Conservation (phyloP, 2,888 invertebrate genomes). For the Scotopteryx bipunctaria region DNA sequence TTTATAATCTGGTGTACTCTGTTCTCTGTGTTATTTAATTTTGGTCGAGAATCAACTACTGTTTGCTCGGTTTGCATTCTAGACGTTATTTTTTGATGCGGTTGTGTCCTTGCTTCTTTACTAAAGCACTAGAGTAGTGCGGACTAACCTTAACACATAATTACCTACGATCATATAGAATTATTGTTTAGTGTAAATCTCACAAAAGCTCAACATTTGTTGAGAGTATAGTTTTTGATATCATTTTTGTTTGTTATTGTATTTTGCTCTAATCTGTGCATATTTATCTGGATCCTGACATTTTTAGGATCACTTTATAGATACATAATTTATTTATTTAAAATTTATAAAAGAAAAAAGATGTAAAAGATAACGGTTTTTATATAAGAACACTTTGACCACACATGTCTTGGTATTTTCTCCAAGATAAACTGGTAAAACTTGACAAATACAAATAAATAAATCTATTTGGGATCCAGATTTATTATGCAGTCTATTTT, state of each 20-base stretch:
- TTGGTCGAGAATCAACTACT: neutral
- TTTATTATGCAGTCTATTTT: constrained; percentile 33
- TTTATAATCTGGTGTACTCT: neutral
- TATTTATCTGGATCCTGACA: constrained; percentile 48
- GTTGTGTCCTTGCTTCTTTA: too few relatives aligned
- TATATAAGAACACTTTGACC: too few relatives aligned
- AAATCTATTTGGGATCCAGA: constrained; percentile 42
- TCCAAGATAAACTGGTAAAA: too few relatives aligned
- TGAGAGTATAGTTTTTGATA: constrained; percentile 50
- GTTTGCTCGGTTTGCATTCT: too few relatives aligned
- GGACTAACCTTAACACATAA: too few relatives aligned
- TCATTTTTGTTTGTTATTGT: constrained; percentile 4
- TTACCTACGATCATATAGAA: too few relatives aligned
- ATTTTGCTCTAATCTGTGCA: constrained; percentile 17
- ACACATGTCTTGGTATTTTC: too few relatives aligned
- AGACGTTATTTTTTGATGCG: too few relatives aligned
- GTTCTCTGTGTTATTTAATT: neutral
- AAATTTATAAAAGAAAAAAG: neutral
- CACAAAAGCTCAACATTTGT: constrained; percentile 53
- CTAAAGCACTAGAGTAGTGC: too few relatives aligned
- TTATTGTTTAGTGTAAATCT: constrained; percentile 37
- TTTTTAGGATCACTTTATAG: neutral
- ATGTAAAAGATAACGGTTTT: too few relatives aligned
- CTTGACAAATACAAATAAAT: neutral
- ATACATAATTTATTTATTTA: neutral